Percentiles rank a stretch among this genome's conserved stretches.
These are phyloP conservation scores for Theristicus caerulescens DNA, from an alignment of 2,113 vertebrate genomes.

Conservation along the genomic window DNA sequence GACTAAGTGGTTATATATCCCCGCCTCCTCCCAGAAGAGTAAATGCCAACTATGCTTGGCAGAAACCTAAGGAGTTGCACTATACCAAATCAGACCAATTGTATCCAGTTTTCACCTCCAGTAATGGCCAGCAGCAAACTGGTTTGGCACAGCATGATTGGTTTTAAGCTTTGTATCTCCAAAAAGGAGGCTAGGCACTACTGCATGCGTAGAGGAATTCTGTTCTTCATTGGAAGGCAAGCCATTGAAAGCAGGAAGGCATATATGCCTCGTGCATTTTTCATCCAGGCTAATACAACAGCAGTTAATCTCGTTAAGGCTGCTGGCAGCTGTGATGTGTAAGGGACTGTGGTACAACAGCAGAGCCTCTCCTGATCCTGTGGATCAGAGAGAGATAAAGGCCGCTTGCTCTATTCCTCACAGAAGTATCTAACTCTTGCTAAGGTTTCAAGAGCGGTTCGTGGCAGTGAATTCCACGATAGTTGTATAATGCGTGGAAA, in stretches of 20 bases:
- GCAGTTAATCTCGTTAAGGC: neutral
- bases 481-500: neutral
- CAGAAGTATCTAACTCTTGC: neutral
- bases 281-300: neutral
- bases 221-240: neutral
- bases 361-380: neutral
- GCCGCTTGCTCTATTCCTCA: neutral
- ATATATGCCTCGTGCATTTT: neutral
- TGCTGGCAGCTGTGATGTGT: neutral
- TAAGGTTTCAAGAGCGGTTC: neutral
- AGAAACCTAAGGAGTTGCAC: neutral
- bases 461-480: neutral
- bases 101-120: neutral
- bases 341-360: neutral
- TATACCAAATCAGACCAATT: neutral
- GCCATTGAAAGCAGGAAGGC: neutral
- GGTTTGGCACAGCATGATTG: neutral
- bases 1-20: constrained; percentile 10
- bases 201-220: neutral
- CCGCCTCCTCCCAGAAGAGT: neutral
- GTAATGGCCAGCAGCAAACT: neutral
- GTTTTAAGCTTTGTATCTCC: neutral
- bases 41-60: constrained; percentile 25
- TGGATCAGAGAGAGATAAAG: neutral
- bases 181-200: neutral